These are phyloP conservation scores for Pseudolycoriella hygida DNA, from an alignment of 2,888 invertebrate species.

Conservation along the genomic window DNA sequence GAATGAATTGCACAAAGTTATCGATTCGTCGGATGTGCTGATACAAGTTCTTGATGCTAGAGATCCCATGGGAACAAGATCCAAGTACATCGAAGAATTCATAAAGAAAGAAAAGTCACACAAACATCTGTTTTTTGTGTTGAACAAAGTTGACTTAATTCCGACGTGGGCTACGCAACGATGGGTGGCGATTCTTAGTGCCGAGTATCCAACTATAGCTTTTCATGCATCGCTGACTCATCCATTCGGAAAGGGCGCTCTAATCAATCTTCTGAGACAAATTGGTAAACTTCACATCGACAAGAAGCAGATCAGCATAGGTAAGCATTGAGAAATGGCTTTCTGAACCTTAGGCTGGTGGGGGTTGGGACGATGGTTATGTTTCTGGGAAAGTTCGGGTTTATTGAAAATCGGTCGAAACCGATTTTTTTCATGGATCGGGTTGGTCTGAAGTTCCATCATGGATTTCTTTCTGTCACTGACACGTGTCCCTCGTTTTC, in stretches of 20 bases:
- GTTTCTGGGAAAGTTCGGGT: no score
- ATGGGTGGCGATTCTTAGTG: constrained; percentile 89
- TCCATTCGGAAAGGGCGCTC: constrained; percentile 92
- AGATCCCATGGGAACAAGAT: constrained; percentile 92
- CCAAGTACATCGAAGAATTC: constrained; percentile 81
- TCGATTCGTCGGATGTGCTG: constrained; percentile 96
- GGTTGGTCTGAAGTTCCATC: no score
- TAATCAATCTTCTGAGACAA: constrained; percentile 90
- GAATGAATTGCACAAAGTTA: constrained; percentile 97
- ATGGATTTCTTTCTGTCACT: no score
- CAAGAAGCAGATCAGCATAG: constrained; percentile 93
- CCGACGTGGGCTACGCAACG: constrained; percentile 94
- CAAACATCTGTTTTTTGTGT: constrained; percentile 90
- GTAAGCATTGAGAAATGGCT: no score
- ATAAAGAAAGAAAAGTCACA: constrained; percentile 87
- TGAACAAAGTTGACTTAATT: constrained; percentile 93
- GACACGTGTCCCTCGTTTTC: no score
- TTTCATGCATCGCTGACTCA: constrained; percentile 98
- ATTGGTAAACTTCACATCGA: constrained; percentile 89
- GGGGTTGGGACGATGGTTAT: no score
- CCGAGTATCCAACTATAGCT: constrained; percentile 93
- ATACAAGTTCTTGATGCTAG: constrained; percentile 92
- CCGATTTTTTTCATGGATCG: no score
- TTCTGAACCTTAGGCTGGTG: no score
- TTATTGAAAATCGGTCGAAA: no score